Evolutionary conservation across 1,140 invertebrate species (phyloP), one percentile per base, ranked within the genome.

Genomic region (Eulimnadia texana): DNA sequence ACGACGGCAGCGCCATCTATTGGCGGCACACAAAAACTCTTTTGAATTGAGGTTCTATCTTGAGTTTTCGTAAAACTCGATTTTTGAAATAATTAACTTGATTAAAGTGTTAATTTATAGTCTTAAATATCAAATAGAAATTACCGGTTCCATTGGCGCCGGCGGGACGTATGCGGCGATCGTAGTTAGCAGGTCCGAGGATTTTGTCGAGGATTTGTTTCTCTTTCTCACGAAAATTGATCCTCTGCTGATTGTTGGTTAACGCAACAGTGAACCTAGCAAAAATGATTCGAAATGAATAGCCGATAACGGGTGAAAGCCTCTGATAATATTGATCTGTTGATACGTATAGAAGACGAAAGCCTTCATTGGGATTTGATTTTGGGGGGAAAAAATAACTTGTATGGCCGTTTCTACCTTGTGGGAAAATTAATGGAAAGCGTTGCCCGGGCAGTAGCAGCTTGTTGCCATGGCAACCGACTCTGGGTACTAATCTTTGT

Each of bases 181-280:
- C 91, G 80, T 94, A 94, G 65, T 85, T 81, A 65, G 87, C 85
- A 63, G 85, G 84, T 65, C 90, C 89, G 67, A 95, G 80, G 73
- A 94, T 93, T 75, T 86, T 83, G 76, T 95, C 91, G 73, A 95
- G 77, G 68, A 94, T 88, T 75, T 90, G 84, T 74, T 94, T 93
- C 77, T 94, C 90, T 75, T 89, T 93, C 79, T 91, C 88, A 66
- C 90, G 81, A 76, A 87, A 92, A 78, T 91, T 92, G 51, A 66
- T 66, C 29, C 63, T 62, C 29, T 58, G 60, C 27, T 61, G 59
- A 6, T 60, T 42, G 33, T 42, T 42, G 6, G 33, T 42, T 16
- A 42, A 16, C 6, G 33, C 33, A 6, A 16, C 33, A 42, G 33
- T 9, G 6, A 42, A 9, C 33, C 33, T 42, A 42, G 16, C 33